Percentiles rank a stretch among this genome's conserved stretches.
These are phyloP conservation scores for Nymphalis c-album DNA, from an alignment of 2,888 invertebrate genomes.

Conservation along the genomic window DNA sequence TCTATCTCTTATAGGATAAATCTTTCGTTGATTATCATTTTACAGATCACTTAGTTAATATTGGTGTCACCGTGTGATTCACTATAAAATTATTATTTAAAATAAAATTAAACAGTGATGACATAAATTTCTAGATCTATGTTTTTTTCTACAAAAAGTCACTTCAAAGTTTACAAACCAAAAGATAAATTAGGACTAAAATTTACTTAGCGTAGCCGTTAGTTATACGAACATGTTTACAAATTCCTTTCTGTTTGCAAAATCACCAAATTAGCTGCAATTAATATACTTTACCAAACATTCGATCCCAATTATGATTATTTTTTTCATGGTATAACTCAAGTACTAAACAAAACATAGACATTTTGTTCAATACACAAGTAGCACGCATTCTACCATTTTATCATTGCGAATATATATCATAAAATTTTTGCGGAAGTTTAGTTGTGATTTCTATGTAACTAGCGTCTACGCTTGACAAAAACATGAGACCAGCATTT, in stretches of 20 bases:
- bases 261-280: not conserved
- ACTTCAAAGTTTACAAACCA: not conserved
- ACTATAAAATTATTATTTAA: not conserved
- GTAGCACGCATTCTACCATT: no score
- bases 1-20: slow-evolving; percentile 51
- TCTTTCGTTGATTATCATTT: slow-evolving; percentile 52
- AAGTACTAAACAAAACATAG: not conserved
- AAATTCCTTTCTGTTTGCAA: not conserved
- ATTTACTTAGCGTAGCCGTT: slow-evolving; percentile 2
- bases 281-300: not conserved
- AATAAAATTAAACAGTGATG: not conserved
- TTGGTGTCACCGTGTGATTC: slow-evolving; percentile 28
- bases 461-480: slow-evolving; percentile 21
- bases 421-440: not conserved
- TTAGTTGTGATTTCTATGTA: not conserved
- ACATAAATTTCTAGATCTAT: no score
- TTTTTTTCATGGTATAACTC: not conserved
- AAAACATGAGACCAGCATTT: slow-evolving; percentile 12
- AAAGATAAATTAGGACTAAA: not conserved
- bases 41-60: slow-evolving; percentile 36
- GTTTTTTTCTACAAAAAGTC: not conserved
- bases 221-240: slow-evolving; percentile 2
- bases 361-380: not conserved
- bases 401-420: not conserved
- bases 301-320: not conserved